Base-by-base conservation (phyloP, 2,888 invertebrate genomes). In the Doris montereyensis region DNA sequence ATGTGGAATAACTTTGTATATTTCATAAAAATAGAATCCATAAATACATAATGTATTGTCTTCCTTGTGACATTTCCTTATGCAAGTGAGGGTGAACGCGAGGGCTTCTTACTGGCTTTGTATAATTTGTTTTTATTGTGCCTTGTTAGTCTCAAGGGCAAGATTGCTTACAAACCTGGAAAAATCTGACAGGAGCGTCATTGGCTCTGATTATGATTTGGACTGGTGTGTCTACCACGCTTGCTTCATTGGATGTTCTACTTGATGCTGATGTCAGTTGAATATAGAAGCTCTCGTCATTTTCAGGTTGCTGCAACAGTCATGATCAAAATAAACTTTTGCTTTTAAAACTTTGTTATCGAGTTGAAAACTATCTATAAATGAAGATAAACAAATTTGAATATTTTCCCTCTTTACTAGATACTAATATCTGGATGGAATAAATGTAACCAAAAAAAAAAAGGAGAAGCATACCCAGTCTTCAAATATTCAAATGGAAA, bases 111-210 rank as follows among this genome's bases (percentile, higher is more conserved):
- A n/a, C n/a, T n/a, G n/a, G n/a, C n/a, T n/a, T n/a, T n/a, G n/a
- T n/a, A n/a, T n/a, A n/a, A n/a, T n/a, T 28, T 4, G 4, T 67
- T n/a, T 8, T 30, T 67, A 21, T 17, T 34, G 24, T 68, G 0
- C 35, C 8, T 26, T 26, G 24, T 0, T 67, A 21, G 17, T 28
- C 26, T 24, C 5, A 2, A 24, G 28, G n/a, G n/a, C n/a, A n/a
- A n/a, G 34, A 21, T 35, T 4, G n/a, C 4, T 0, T 5, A 76
- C 83, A 79, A 71, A 90, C 90, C 87, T 88, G 85, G 35, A 84
- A 78, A 76, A 91, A 90, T 72, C 88, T 81, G 28, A 91, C 79
- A 24, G 90, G 90, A 30, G 91, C 90, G 85, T 90, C 90, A 82
- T 91, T 91, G 10, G 86, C 86, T 34, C 57, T 57, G 26, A 90